A percentile compares a stretch with the other conserved stretches of the same genome.
Conservation (phyloP, 1,140 invertebrate species). For the Triops longicaudatus region DNA sequence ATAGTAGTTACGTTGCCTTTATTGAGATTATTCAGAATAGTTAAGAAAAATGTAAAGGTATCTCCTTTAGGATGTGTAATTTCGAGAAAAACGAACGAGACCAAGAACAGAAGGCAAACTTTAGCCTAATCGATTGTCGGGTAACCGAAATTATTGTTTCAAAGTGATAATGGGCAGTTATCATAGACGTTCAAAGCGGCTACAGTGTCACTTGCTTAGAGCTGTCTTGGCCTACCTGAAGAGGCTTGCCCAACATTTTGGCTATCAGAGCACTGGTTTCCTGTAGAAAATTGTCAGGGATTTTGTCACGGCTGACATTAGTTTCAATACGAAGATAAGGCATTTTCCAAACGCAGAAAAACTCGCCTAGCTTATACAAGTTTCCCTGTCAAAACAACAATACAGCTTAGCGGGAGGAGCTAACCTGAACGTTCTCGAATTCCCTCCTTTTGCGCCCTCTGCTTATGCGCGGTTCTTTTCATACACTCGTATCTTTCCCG, state of each 20-base stretch:
- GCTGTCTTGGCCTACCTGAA: conserved; percentile 46
- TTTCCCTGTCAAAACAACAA: neutral
- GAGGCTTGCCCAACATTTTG: conserved; percentile 52
- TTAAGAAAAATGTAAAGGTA: no score
- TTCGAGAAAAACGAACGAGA: no score
- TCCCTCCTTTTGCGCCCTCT: neutral
- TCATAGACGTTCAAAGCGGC: no score
- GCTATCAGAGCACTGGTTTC: conserved; percentile 48
- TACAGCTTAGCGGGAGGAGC: neutral
- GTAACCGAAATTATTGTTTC: no score
- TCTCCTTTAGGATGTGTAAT: no score
- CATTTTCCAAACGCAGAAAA: conserved; percentile 42
- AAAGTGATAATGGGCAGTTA: no score
- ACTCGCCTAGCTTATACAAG: conserved; percentile 26
- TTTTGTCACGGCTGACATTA: conserved; percentile 48
- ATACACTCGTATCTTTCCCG: no score
- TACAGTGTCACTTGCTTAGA: neutral
- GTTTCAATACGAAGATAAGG: conserved; percentile 55
- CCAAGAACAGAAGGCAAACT: no score
- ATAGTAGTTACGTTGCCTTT: no score
- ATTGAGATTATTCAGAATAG: no score
- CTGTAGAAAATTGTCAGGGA: conserved; percentile 48
- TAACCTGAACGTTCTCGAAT: neutral
- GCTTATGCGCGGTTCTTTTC: neutral
- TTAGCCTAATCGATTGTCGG: no score